Evolutionary conservation across 2,797 vertebrate genomes (phyloP).

Genomic region (Myotis findleyi): DNA sequence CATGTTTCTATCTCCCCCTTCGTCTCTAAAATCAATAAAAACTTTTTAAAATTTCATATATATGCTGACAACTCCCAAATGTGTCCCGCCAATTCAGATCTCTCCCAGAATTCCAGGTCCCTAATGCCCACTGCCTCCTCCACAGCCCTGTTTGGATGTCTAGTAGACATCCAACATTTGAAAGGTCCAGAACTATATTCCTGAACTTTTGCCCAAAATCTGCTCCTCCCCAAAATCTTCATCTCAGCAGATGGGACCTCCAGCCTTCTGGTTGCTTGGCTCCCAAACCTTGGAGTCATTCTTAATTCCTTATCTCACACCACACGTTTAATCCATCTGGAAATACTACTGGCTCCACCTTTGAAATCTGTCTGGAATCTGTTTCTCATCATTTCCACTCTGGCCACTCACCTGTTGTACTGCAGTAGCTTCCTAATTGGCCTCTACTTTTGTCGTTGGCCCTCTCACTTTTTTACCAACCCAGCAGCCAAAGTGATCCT

Average conservation of each 20-base stretch:
- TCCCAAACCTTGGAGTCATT: neutral
- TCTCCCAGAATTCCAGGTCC: neutral
- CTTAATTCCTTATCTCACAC: neutral
- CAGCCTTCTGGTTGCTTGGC: neutral
- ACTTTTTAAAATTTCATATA: neutral
- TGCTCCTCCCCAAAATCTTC: neutral
- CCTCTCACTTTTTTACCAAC: neutral
- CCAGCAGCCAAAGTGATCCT: neutral
- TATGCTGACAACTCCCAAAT: neutral
- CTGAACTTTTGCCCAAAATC: neutral
- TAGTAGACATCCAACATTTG: neutral
- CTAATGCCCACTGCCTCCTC: neutral
- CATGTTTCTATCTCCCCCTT: no score
- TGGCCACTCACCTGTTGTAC: neutral
- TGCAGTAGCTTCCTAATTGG: neutral
- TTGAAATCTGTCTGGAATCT: neutral
- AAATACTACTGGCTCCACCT: neutral
- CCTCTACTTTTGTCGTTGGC: neutral
- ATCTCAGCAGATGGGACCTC: neutral
- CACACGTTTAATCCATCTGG: rapidly evolving
- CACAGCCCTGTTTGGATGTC: neutral
- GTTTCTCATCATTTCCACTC: neutral
- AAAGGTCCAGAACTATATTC: neutral
- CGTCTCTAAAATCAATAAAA: no score
- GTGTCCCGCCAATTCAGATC: neutral